Conservation (phyloP, 2,113 vertebrate genomes). For the Syngnathus typhle region DNA sequence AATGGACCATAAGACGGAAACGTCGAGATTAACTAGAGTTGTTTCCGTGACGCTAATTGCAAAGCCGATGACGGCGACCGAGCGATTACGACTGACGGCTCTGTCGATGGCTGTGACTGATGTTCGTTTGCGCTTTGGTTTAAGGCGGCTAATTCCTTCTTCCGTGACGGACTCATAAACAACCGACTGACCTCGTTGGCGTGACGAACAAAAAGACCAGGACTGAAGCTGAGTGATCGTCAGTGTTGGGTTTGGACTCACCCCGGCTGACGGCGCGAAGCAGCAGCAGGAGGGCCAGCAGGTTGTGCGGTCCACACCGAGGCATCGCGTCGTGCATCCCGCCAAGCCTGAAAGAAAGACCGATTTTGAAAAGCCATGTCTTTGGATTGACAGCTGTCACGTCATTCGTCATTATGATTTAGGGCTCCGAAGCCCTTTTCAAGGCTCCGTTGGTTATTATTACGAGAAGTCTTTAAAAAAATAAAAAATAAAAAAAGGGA, state of each 20-base stretch:
- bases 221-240: neutral
- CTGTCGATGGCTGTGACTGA: slow-evolving; percentile 7
- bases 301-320: slow-evolving; percentile 51
- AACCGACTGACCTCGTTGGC: neutral
- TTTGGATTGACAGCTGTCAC: slow-evolving; percentile 8
- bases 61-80: neutral
- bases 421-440: slow-evolving; percentile 11
- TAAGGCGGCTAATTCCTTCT: neutral
- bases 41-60: neutral
- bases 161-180: neutral
- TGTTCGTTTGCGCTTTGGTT: neutral
- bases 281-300: slow-evolving; percentile 60
- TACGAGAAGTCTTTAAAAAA: neutral
- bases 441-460: slow-evolving; percentile 1
- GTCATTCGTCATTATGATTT: slow-evolving; percentile 27
- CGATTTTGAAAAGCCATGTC: slow-evolving; percentile 14
- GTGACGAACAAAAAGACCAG: neutral
- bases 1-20: slow-evolving; percentile 9
- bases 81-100: slow-evolving; percentile 4
- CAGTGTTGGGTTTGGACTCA: slow-evolving; percentile 41
- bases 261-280: slow-evolving; percentile 51
- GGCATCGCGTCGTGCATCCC: slow-evolving; percentile 47
- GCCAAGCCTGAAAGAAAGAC: slow-evolving; percentile 56
- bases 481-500: too few relatives aligned
- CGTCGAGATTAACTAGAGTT: slow-evolving; percentile 1